These are phyloP conservation scores for Drosophila pseudoananassae DNA, from an alignment of 1,140 invertebrate species.

Conservation along the genomic window DNA sequence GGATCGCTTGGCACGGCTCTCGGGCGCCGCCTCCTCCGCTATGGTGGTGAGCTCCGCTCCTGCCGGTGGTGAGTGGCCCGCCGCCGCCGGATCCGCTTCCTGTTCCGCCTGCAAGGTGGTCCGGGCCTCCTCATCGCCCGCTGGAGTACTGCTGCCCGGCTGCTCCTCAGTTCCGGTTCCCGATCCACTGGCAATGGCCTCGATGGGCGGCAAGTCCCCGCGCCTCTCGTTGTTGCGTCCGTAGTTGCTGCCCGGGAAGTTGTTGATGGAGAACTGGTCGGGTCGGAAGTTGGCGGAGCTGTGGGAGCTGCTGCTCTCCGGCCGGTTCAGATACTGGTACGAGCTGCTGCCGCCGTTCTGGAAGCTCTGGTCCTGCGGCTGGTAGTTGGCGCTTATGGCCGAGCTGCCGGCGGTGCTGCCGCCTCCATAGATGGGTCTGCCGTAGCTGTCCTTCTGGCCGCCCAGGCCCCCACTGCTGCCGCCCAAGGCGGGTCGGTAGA, in stretches of 20 bases:
- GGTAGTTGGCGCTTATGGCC: conserved; percentile 74
- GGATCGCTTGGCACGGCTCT: conserved; percentile 55
- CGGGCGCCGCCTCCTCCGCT: conserved; percentile 25
- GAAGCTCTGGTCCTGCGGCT: conserved; percentile 68
- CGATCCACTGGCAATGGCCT: conserved; percentile 52
- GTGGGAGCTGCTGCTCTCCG: conserved; percentile 69
- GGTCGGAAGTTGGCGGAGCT: conserved; percentile 73
- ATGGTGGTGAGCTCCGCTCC: conserved; percentile 32
- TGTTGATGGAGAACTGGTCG: conserved; percentile 73
- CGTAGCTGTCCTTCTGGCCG: conserved; percentile 73
- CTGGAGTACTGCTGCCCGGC: conserved; percentile 70
- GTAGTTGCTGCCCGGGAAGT: conserved; percentile 77
- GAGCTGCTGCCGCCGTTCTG: conserved; percentile 60
- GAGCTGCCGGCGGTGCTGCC: conserved; percentile 46
- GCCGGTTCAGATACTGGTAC: conserved; percentile 81
- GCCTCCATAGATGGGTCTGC: conserved; percentile 70
- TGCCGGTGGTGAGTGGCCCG: conserved; percentile 10
- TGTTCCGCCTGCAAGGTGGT: conserved; percentile 64
- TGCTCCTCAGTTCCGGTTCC: conserved; percentile 28
- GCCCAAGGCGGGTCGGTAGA: conserved; percentile 63
- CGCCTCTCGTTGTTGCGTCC: conserved; percentile 80
- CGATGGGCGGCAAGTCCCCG: conserved; percentile 71
- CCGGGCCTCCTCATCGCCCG: conserved; percentile 68
- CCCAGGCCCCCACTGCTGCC: conserved; percentile 28
- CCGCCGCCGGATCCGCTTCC: conserved; percentile 42